phyloP scores from a whole-genome alignment of 2,888 invertebrate species.

The Pachymerium ferrugineum region DNA sequence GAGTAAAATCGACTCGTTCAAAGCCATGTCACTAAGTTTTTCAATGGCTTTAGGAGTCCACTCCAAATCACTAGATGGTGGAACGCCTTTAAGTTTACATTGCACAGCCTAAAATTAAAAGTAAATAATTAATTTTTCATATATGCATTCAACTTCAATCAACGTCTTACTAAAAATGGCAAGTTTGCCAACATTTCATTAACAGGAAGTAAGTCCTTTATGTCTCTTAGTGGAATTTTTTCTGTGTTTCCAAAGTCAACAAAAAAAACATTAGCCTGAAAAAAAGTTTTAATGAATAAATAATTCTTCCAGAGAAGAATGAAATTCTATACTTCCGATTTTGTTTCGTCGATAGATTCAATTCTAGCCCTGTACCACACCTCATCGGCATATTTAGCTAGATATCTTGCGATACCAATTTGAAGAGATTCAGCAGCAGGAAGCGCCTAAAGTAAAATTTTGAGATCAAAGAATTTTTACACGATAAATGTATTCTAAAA shows the following conservation, averaged over 20 bases:
- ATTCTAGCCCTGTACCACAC: neutral
- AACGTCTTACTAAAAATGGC: neutral
- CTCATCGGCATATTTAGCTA: neutral
- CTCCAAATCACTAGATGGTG: neutral
- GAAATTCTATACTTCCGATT: too few species aligned
- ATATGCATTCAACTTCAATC: neutral
- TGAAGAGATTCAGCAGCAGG: neutral
- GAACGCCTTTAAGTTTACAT: neutral
- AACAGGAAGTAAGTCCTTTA: neutral
- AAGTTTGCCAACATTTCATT: neutral
- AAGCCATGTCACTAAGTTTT: neutral
- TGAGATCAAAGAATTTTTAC: neutral
- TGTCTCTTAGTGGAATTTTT: neutral
- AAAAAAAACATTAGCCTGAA: neutral
- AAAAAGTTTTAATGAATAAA: too few species aligned
- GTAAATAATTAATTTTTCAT: neutral
- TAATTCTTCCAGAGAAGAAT: too few species aligned
- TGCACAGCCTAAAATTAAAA: neutral
- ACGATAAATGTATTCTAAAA: neutral
- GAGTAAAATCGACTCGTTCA: neutral
- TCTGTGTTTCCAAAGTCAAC: slow-evolving; percentile 15
- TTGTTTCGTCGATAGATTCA: neutral
- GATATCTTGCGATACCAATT: neutral
- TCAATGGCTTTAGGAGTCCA: neutral
- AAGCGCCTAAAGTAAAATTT: neutral